phyloP scores from a whole-genome alignment of 92 coral and sea anemone genomes.

The Epizoanthus rinbou region DNA sequence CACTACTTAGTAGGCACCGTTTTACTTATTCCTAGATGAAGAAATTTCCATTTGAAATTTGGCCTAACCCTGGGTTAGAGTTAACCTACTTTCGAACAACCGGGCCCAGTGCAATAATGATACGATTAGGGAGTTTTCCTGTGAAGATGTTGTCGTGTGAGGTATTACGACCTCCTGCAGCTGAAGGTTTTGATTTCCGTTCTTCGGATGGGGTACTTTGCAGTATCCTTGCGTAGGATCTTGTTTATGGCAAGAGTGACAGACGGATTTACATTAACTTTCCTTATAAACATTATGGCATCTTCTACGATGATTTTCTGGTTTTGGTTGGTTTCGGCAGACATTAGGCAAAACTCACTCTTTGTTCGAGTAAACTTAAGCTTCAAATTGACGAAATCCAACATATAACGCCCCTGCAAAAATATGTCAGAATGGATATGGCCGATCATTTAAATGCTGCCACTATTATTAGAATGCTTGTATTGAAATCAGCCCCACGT shows the following conservation, averaged over 20 bases:
- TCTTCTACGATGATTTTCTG: conserved; percentile 62
- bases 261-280: conserved; percentile 59
- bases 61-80: no score
- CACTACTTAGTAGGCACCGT: no score
- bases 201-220: no score
- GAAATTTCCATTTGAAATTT: no score
- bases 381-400: conserved; percentile 53
- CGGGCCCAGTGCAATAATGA: conserved; percentile 3
- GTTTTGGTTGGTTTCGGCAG: conserved; percentile 45
- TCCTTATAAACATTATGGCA: conserved; percentile 57
- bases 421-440: conserved; percentile 48
- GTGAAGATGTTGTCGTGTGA: background rate
- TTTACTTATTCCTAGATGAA: no score
- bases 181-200: no score
- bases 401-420: conserved; percentile 45
- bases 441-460: conserved; percentile 54
- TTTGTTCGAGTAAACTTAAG: conserved; percentile 65
- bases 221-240: no score
- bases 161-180: no score
- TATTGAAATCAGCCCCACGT: conserved; percentile 51
- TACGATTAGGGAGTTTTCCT: background rate
- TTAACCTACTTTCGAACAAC: no score
- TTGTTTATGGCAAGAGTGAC: conserved; percentile 48
- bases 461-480: conserved; percentile 39
- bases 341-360: conserved; percentile 56